Base-by-base conservation (phyloP, 23 tunicate genomes). In the Trididemnum clinides region DNA sequence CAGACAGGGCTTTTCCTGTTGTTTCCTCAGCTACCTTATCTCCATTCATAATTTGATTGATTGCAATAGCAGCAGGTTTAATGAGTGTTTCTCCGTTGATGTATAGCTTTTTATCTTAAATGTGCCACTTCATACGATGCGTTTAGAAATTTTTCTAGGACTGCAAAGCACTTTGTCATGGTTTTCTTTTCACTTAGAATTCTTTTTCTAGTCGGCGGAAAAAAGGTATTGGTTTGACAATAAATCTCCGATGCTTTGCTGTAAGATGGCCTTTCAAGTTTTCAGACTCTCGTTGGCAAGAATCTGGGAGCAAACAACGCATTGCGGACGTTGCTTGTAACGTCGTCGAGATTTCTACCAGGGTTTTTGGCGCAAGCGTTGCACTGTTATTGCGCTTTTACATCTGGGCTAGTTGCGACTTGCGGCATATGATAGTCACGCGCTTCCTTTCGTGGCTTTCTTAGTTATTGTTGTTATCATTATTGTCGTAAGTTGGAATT, bases 101-200 rank as follows among this genome's bases (percentile, higher is more conserved):
- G 83, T 78, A 34, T 50, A 70, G 83, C 51, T 78, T 78, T 71
- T 78, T 50, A 78, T 78, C 83, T 78, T 51, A 78, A 54, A 78
- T 78, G 51, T 78, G 83, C 83, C 62, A 78, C 34, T 78, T 78
- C 83, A 78, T 78, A 78, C 69, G 83, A 78, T 78, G 83, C 70
- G 69, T 54, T 78, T 54, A 51, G 83, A 78, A 20, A 54, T 78
- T 78, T 78, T 54, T 78, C 83, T 50, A n/a, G 51, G 70, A 54
- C 51, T 54, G 83, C n/a, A 31, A 70, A 78, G 36, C 20, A 50
- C 21, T 78, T 54, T 78, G 28, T 78, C 34, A 54, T 31, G 83
- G 83, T 78, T 78, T 78, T 51, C 83, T 50, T 78, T 78, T 78
- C 51, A 78, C 69, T 78, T 78, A 39, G 4, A 26, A 71, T 27